These are phyloP conservation scores for Dasyornis broadbenti DNA, from an alignment of 2,113 vertebrate species.

Conservation along the genomic window DNA sequence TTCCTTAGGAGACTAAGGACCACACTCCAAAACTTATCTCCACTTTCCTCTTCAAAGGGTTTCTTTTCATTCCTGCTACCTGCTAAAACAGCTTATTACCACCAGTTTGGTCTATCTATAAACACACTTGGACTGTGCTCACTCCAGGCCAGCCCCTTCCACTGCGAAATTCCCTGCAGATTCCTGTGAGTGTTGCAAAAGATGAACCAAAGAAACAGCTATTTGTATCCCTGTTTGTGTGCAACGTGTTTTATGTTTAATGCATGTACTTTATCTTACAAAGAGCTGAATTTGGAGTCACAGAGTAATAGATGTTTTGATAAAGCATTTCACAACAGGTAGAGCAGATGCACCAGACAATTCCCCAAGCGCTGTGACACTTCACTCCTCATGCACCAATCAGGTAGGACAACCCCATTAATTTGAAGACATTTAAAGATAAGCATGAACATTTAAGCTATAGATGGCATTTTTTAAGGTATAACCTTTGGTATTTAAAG, in stretches of 20 bases:
- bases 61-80: background rate
- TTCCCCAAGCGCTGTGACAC: accelerated
- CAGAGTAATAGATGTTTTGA: background rate
- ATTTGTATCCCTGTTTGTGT: background rate
- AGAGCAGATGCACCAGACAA: background rate
- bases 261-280: background rate
- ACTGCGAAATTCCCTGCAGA: background rate
- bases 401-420: background rate
- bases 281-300: background rate
- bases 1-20: background rate
- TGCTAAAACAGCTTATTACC: background rate
- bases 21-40: background rate
- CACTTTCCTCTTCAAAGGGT: background rate
- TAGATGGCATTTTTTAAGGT: background rate
- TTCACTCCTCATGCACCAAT: background rate
- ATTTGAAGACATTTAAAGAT: background rate
- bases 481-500: background rate
- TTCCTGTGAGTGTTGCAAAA: background rate
- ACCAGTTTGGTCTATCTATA: background rate
- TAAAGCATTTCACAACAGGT: background rate
- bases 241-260: background rate
- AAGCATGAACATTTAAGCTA: background rate
- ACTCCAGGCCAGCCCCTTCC: background rate
- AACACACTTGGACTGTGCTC: background rate
- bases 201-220: background rate